phyloP scores from a whole-genome alignment of 2,113 vertebrate species.

The Callaeas wilsoni region DNA sequence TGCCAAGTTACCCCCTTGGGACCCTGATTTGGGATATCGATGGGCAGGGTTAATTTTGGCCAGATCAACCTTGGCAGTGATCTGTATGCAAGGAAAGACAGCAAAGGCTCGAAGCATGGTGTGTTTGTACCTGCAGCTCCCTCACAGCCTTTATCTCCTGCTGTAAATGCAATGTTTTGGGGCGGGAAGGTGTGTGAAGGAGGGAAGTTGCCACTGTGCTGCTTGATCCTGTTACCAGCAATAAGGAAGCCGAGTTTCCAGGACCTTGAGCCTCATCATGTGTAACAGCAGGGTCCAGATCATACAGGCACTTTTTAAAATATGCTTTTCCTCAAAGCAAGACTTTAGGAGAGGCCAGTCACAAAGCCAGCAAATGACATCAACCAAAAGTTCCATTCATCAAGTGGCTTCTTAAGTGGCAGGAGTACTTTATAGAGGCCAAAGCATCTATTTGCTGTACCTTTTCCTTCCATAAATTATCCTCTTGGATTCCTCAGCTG shows the following conservation, averaged over 20 bases:
- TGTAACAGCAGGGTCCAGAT: neutral
- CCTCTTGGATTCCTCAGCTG: neutral
- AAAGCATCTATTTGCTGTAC: neutral
- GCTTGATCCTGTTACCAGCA: neutral
- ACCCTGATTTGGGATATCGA: accelerated
- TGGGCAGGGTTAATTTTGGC: neutral
- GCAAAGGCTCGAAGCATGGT: accelerated
- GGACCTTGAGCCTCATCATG: neutral
- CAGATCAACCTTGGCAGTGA: neutral
- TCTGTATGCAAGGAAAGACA: neutral
- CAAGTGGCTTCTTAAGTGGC: neutral
- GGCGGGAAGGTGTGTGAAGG: accelerated
- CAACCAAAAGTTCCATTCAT: neutral
- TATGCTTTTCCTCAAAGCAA: neutral
- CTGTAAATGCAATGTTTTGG: accelerated
- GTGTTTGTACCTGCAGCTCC: neutral
- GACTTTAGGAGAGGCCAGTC: neutral
- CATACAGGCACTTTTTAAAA: neutral
- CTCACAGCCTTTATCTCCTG: neutral
- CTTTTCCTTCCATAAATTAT: neutral
- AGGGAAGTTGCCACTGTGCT: neutral
- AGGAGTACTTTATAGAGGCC: neutral
- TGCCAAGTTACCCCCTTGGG: neutral
- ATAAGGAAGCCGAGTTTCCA: neutral
- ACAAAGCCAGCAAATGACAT: neutral